A percentile compares a stretch with the other conserved stretches of the same genome.
These are phyloP conservation scores for Drosophila eugracilis DNA, from an alignment of 1,140 invertebrate genomes.

Conservation along the genomic window DNA sequence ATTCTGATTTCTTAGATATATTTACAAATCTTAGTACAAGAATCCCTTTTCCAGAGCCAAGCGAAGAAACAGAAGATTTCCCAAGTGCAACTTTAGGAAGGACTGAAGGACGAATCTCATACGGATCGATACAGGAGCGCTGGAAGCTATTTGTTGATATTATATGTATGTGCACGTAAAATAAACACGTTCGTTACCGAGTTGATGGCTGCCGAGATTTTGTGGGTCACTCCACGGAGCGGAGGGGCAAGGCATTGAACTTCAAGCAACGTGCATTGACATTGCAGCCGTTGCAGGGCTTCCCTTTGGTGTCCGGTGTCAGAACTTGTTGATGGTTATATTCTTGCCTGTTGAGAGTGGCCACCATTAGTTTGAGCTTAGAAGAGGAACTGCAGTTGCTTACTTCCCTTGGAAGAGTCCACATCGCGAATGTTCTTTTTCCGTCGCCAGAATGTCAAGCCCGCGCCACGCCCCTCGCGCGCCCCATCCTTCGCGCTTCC, in stretches of 20 bases:
- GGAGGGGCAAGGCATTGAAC: slow-evolving; percentile 66
- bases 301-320: slow-evolving; percentile 62
- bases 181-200: slow-evolving; percentile 19
- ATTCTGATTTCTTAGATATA: too few relatives aligned
- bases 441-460: slow-evolving; percentile 59
- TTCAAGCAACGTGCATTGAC: slow-evolving; percentile 63
- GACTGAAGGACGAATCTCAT: slow-evolving; percentile 2
- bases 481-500: slow-evolving; percentile 65
- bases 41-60: slow-evolving; percentile 35
- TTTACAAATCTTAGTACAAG: too few relatives aligned
- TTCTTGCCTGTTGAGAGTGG: not conserved
- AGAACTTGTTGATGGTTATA: slow-evolving; percentile 41
- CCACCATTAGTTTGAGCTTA: slow-evolving; percentile 48
- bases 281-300: slow-evolving; percentile 68
- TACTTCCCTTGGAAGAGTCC: slow-evolving; percentile 31
- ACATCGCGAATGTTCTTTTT: slow-evolving; percentile 72
- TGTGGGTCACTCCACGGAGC: slow-evolving; percentile 46
- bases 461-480: slow-evolving; percentile 65
- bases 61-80: slow-evolving; percentile 69
- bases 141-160: slow-evolving; percentile 50
- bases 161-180: slow-evolving; percentile 41
- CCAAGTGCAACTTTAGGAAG: slow-evolving; percentile 62
- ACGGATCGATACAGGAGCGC: slow-evolving; percentile 42
- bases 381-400: slow-evolving; percentile 51
- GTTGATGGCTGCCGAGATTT: slow-evolving; percentile 7